Evolutionary conservation across 2,113 vertebrate genomes (phyloP), one percentile per base, ranked within the genome.

Genomic region (Turdus rufiventris): DNA sequence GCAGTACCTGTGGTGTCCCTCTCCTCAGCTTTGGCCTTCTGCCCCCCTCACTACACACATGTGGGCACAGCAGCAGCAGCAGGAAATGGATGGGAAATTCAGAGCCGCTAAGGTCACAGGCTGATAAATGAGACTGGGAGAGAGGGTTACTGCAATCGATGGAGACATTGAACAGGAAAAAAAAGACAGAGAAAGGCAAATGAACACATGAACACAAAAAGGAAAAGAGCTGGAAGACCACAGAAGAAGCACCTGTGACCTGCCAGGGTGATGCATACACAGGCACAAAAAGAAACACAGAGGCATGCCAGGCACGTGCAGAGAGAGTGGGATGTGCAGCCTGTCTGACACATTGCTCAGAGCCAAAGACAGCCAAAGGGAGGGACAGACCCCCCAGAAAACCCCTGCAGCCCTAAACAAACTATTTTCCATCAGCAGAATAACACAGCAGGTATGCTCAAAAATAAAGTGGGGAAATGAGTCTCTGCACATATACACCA

Each of bases 341-440:
- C 40, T 1, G 3, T 40, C 40, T 60, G 66, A 82, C 28, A 4
- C 0, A 0, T 26, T 61, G 29, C 20, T n/a, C 5, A 3, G 31
- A 73, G 50, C 47, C 36, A 13, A 9, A 18, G 6, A 14, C 66
- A 75, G 71, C 54, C 43, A 18, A 48, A 68, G 14, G 16, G 58
- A 73, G 54, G 8, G 62, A 65, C 18, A 38, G 73, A 72, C 14
- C 3, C 31, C 31, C 28, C 0, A 0, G 19, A 53, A 14, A 18
- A 7, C 1, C 8, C 7, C n/a, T 53, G 40, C 24, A 60, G 15
- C 17, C 25, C 40, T 28, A 20, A 29, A 28, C 12, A 60, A 65
- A 86, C 14, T 1, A 29, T 50, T 58, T 85, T 31, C 25, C 9
- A 23, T 7, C 17, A 45, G 51, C 2, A 5, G 38, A 16, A 45